A percentile compares a stretch with the other conserved stretches of the same genome.
Evolutionary conservation across 2,888 invertebrate species (phyloP).

Genomic region (Chirona hameri): DNA sequence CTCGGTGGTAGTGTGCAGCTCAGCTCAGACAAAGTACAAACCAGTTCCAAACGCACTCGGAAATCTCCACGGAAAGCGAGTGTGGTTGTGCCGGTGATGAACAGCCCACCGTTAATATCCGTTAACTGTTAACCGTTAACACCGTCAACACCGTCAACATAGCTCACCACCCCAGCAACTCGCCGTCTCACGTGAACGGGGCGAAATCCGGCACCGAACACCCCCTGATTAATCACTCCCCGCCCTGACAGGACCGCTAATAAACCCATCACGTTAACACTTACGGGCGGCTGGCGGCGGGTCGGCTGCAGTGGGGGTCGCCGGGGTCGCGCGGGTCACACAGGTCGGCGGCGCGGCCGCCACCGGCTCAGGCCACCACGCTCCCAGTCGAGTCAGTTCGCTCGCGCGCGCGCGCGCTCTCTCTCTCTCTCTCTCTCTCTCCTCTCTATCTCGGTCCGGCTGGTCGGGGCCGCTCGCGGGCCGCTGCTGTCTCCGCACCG

Average conservation of each 20-base stretch:
- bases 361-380: background rate
- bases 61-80: too few relatives aligned
- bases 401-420: background rate
- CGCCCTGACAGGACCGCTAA: background rate
- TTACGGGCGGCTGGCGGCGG: background rate
- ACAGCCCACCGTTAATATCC: too few relatives aligned
- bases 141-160: too few relatives aligned
- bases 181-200: background rate
- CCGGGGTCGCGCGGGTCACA: background rate
- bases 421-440: background rate
- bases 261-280: background rate
- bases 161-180: too few relatives aligned
- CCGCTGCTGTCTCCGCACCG: background rate
- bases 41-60: too few relatives aligned
- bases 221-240: background rate
- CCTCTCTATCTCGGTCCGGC: background rate
- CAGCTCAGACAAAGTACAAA: too few relatives aligned
- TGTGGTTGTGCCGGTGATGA: too few relatives aligned
- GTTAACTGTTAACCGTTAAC: too few relatives aligned
- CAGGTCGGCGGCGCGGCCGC: background rate
- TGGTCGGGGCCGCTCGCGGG: background rate
- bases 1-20: too few relatives aligned
- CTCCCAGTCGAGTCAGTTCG: background rate
- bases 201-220: background rate
- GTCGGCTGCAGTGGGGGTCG: background rate